Percentiles rank a stretch among this genome's conserved stretches.
phyloP scores from a whole-genome alignment of 1,140 invertebrate species.

The Drosophila bocqueti region DNA sequence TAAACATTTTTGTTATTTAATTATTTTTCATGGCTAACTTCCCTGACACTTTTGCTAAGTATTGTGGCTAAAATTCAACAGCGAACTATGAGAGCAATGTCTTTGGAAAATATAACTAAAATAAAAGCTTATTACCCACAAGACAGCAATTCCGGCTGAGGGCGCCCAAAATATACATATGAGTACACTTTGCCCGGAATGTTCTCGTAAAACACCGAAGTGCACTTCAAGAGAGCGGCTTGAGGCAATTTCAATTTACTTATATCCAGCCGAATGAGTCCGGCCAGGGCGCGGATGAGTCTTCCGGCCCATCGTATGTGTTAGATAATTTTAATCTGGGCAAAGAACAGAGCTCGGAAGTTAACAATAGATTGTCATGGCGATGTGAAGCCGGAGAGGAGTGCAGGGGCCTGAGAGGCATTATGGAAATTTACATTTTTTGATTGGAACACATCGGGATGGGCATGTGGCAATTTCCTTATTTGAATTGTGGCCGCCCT shows the following conservation, averaged over 20 bases:
- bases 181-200: constrained; percentile 21
- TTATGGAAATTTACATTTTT: constrained; percentile 27
- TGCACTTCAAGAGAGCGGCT: constrained; percentile 45
- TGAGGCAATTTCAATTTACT: constrained; percentile 46
- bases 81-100: background rate
- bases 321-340: constrained; percentile 20
- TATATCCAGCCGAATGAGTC: constrained; percentile 7
- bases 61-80: background rate
- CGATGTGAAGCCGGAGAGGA: background rate
- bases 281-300: constrained; percentile 13
- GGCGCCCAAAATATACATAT: constrained; percentile 7
- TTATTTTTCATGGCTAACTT: background rate
- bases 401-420: background rate
- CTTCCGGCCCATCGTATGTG: constrained; percentile 6
- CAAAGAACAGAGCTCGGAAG: background rate
- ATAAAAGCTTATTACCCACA: constrained; percentile 45
- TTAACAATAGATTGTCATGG: constrained; percentile 26
- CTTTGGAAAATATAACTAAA: constrained; percentile 31
- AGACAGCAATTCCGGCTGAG: constrained; percentile 19
- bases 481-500: constrained; percentile 1
- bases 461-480: constrained; percentile 20
- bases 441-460: constrained; percentile 23
- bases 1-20: background rate
- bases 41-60: background rate
- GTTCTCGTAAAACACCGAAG: constrained; percentile 40